phyloP scores from a whole-genome alignment of 2,888 invertebrate genomes.

The Boloria euphrosyne region DNA sequence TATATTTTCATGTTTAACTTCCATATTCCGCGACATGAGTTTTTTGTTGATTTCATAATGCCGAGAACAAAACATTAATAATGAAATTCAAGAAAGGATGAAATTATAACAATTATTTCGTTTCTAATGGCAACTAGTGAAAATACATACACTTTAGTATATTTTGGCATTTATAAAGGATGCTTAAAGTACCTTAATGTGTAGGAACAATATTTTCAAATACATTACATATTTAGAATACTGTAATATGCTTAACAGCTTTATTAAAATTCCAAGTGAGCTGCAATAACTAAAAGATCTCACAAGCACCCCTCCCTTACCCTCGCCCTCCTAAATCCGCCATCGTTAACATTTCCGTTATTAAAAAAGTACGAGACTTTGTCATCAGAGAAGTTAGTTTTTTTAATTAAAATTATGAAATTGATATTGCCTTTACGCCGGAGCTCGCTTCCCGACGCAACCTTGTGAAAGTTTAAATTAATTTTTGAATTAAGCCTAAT shows the following conservation, averaged over 20 bases:
- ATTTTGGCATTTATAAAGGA: too few species aligned
- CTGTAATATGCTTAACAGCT: constrained; percentile 29
- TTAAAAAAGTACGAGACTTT: constrained; percentile 82
- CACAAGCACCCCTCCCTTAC: constrained; percentile 44
- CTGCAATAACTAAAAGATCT: constrained; percentile 37
- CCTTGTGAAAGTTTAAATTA: constrained; percentile 82
- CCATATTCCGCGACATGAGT: constrained; percentile 7
- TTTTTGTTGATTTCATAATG: constrained; percentile 21
- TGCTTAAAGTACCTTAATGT: too few species aligned
- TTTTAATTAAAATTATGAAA: constrained; percentile 84
- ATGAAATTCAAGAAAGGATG: too few species aligned
- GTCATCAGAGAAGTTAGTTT: constrained; percentile 81
- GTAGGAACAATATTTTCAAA: neutral
- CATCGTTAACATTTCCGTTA: constrained; percentile 78
- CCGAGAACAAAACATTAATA: too few species aligned
- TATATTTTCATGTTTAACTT: constrained; percentile 13
- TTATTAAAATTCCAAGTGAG: constrained; percentile 56
- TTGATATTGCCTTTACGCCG: constrained; percentile 81
- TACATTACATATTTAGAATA: constrained; percentile 18
- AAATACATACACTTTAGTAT: too few species aligned
- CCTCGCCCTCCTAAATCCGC: constrained; percentile 49
- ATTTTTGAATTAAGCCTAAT: constrained; percentile 82
- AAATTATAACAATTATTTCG: too few species aligned
- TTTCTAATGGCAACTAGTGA: too few species aligned
- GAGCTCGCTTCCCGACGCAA: constrained; percentile 70